Conservation (phyloP, 2,888 invertebrate species). For the Drosophila sordidula region DNA sequence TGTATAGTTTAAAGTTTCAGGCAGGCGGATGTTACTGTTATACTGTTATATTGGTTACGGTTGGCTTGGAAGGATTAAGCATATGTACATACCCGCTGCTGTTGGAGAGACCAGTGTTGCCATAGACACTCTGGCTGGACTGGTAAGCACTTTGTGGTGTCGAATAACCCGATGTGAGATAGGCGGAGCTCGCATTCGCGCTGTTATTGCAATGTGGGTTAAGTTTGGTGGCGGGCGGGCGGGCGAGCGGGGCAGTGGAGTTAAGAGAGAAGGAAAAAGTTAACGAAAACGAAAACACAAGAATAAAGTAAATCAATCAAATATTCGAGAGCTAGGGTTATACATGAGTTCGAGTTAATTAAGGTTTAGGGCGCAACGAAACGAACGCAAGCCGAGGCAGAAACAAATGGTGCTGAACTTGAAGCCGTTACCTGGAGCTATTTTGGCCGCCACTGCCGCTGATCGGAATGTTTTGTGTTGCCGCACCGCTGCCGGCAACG, state of each 20-base stretch:
- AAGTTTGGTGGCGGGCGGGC: constrained; percentile 16
- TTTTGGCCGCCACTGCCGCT: constrained; percentile 83
- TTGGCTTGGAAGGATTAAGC: constrained; percentile 7
- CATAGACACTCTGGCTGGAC: constrained; percentile 85
- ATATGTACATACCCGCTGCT: constrained; percentile 84
- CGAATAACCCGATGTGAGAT: constrained; percentile 85
- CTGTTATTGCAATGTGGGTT: constrained; percentile 70
- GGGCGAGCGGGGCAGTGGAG: constrained; percentile 21
- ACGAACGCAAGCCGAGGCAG: constrained; percentile 13
- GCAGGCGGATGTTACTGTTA: constrained; percentile 3
- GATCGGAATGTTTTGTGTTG: constrained; percentile 85
- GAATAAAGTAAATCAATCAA: constrained; percentile 13
- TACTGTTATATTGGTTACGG: neutral
- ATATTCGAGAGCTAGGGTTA: constrained; percentile 13
- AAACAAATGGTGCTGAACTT: constrained; percentile 2
- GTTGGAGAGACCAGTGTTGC: constrained; percentile 84
- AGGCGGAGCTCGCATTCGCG: constrained; percentile 85
- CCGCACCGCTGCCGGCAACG: constrained; percentile 72
- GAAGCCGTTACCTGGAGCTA: constrained; percentile 81
- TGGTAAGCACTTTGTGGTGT: constrained; percentile 85
- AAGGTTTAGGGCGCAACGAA: constrained; percentile 17
- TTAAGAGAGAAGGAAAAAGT: constrained; percentile 32
- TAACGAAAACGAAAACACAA: constrained; percentile 29
- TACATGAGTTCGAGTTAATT: constrained; percentile 12
- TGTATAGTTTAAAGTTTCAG: constrained; percentile 1